These are phyloP conservation scores for Platysternon megacephalum DNA, from an alignment of 2,113 vertebrate species.

Conservation along the genomic window DNA sequence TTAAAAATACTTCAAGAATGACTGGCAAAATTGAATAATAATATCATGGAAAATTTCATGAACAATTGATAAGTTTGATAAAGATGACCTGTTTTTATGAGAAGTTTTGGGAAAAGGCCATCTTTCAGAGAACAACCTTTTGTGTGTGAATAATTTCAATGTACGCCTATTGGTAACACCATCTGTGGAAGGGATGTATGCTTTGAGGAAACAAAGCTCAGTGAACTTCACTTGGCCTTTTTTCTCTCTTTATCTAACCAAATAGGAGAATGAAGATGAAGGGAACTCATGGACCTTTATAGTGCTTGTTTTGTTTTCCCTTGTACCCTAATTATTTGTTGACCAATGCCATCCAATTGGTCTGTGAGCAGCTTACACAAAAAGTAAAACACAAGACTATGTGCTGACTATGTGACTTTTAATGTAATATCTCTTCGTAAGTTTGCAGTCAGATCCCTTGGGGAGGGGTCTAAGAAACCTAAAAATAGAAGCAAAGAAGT, in stretches of 20 bases:
- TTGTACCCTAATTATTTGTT: background rate
- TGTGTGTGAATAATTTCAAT: background rate
- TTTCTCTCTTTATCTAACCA: background rate
- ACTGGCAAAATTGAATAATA: background rate
- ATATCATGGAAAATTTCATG: background rate
- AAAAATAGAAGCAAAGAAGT: background rate
- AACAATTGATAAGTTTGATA: background rate
- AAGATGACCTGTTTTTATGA: background rate
- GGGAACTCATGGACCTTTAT: background rate
- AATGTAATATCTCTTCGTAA: background rate
- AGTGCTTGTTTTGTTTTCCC: background rate
- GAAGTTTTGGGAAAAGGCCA: background rate
- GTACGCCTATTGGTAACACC: background rate
- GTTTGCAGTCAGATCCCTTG: background rate
- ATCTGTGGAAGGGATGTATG: rapidly evolving
- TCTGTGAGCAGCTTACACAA: background rate
- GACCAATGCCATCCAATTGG: background rate
- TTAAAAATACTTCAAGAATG: background rate
- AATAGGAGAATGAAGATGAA: background rate
- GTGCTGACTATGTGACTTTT: background rate
- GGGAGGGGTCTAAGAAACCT: background rate
- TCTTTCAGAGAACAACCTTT: background rate
- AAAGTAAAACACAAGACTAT: rapidly evolving
- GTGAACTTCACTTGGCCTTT: background rate
- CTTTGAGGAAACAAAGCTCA: background rate